Conservation (phyloP, 2,797 vertebrate genomes). For the Myotis planiceps region DNA sequence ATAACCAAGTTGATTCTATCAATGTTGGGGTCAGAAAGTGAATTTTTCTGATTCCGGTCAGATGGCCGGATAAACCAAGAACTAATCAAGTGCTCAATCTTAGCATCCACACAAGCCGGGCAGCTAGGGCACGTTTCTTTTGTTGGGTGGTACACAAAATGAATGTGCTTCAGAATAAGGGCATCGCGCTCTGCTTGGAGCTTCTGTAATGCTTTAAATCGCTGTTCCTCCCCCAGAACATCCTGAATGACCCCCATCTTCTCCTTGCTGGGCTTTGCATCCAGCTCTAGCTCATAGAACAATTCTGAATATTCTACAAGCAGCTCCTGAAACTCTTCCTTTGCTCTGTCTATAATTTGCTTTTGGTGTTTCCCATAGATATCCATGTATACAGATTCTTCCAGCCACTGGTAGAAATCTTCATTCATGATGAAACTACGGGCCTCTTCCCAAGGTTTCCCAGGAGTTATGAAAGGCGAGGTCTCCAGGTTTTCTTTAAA, state of each 20-base stretch:
- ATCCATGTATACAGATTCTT: constrained; percentile 94
- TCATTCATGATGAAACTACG: constrained; percentile 98
- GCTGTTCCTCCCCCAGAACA: constrained; percentile 94
- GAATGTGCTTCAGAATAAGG: constrained; percentile 97
- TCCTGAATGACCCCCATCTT: constrained; percentile 99
- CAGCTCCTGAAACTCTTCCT: constrained; percentile 98
- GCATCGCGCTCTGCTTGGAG: constrained; percentile 97
- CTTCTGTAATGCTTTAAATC: constrained; percentile 97
- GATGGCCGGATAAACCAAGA: constrained; percentile 91
- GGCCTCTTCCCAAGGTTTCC: constrained; percentile 98
- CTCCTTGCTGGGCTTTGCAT: constrained; percentile 99
- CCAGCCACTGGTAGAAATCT: constrained; percentile 96
- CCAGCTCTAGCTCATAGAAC: constrained; percentile 97
- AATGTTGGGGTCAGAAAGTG: constrained; percentile 85
- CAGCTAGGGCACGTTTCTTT: constrained; percentile 98
- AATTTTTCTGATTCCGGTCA: constrained; percentile 89
- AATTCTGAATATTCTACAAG: constrained; percentile 98
- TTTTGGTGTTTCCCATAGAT: constrained; percentile 98
- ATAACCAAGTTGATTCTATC: constrained; percentile 98
- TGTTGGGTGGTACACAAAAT: constrained; percentile 98
- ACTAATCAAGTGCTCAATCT: constrained; percentile 93
- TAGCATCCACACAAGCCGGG: constrained; percentile 93
- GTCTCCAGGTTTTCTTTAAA: constrained; percentile 94
- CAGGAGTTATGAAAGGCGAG: constrained; percentile 96
- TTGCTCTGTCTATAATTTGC: constrained; percentile 95